Conservation (phyloP, 1,140 invertebrate species). For the Vanessa tameamea region DNA sequence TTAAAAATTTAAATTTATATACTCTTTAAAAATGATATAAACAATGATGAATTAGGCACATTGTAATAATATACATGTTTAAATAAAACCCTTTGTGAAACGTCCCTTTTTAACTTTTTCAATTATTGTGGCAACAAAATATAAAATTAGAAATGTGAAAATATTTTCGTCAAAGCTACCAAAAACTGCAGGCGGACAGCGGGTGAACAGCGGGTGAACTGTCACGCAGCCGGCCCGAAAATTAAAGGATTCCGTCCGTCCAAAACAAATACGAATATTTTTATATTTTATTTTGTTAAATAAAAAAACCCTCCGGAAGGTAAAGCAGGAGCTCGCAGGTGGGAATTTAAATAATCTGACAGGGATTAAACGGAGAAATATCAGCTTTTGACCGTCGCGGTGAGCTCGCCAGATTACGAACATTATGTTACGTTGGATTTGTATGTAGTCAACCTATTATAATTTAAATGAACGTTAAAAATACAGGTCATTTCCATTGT, state of each 20-base stretch:
- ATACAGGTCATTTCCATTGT: conserved; percentile 25
- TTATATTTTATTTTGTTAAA: conserved; percentile 80
- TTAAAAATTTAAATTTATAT: too few species aligned
- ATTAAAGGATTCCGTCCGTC: conserved; percentile 79
- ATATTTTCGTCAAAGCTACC: conserved; percentile 68
- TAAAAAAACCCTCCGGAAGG: conserved; percentile 66
- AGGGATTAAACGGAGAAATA: conserved; percentile 79
- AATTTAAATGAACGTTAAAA: conserved; percentile 70
- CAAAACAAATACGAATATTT: conserved; percentile 80
- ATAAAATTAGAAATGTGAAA: conserved; percentile 54
- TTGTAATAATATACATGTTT: too few species aligned
- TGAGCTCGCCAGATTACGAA: conserved; percentile 65
- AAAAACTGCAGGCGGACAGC: conserved; percentile 64
- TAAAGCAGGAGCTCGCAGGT: conserved; percentile 69
- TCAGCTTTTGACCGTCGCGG: conserved; percentile 77
- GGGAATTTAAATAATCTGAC: conserved; percentile 81
- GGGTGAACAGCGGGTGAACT: conserved; percentile 58
- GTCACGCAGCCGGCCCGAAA: conserved; percentile 73
- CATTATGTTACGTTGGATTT: conserved; percentile 69
- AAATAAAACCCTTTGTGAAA: not conserved
- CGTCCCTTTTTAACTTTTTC: conserved; percentile 14
- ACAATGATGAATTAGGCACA: too few species aligned
- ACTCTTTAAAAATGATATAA: too few species aligned
- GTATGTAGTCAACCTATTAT: conserved; percentile 65
- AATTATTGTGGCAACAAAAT: conserved; percentile 48